Conservation (phyloP, 1,140 invertebrate genomes). For the Spodoptera litura region DNA sequence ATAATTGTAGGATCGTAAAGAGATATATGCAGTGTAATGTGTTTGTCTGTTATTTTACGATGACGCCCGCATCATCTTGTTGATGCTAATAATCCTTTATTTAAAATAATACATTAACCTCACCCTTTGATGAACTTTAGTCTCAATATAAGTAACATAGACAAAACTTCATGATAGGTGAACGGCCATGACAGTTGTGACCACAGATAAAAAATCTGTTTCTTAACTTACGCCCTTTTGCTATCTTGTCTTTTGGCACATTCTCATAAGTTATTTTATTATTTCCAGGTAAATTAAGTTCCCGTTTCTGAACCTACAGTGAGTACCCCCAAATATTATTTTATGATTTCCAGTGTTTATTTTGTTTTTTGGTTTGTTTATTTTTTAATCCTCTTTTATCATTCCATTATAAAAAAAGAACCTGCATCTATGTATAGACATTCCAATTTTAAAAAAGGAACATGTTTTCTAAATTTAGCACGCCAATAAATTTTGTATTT, state of each 20-base stretch:
- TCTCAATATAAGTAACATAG: background rate
- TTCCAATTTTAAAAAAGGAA: constrained; percentile 11
- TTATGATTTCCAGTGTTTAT: constrained; percentile 12
- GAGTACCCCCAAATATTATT: constrained; percentile 39
- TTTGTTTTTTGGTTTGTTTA: background rate
- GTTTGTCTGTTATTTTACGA: constrained; percentile 66
- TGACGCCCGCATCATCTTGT: constrained; percentile 65
- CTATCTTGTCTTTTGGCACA: no score
- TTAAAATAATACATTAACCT: constrained; percentile 32
- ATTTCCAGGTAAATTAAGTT: constrained; percentile 50
- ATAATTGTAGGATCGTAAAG: constrained; percentile 70
- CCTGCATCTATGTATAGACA: background rate
- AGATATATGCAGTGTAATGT: constrained; percentile 60
- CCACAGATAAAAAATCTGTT: no score
- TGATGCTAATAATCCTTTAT: constrained; percentile 53
- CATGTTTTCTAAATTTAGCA: constrained; percentile 68
- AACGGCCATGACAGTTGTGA: no score
- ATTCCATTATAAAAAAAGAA: no score
- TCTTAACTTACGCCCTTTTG: no score
- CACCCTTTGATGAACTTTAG: background rate
- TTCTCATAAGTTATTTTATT: constrained; percentile 4
- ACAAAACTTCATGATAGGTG: no score
- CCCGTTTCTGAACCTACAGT: constrained; percentile 44
- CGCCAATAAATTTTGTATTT: constrained; percentile 77
- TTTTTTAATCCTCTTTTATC: no score